A percentile compares a stretch with the other conserved stretches of the same genome.
phyloP scores from a whole-genome alignment of 2,797 vertebrate genomes.

The Typhlichthys eigenmanni region DNA sequence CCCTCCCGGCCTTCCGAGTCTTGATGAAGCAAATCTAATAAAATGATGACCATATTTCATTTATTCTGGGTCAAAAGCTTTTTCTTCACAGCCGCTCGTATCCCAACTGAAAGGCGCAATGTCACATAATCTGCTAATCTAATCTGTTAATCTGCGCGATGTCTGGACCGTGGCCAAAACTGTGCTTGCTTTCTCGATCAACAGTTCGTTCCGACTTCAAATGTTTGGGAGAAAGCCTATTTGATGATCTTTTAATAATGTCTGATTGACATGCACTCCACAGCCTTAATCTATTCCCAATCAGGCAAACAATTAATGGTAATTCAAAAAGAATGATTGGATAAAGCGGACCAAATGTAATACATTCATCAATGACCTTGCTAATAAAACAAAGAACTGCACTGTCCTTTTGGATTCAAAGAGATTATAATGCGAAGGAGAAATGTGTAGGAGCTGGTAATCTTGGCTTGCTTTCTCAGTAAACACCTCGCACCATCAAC shows the following conservation, averaged over 20 bases:
- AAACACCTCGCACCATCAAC: slow-evolving; percentile 47
- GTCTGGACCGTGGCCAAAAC: slow-evolving; percentile 26
- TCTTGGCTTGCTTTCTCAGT: slow-evolving; percentile 56
- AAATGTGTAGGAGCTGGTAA: slow-evolving; percentile 47
- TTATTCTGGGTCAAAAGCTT: slow-evolving; percentile 24
- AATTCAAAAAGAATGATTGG: slow-evolving; percentile 53
- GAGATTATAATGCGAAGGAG: slow-evolving; percentile 35
- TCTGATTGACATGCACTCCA: slow-evolving; percentile 52
- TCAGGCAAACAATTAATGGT: slow-evolving; percentile 45
- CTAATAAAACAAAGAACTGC: slow-evolving; percentile 36
- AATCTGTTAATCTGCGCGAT: slow-evolving; percentile 34
- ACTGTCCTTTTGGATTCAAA: not conserved
- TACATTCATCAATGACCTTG: slow-evolving; percentile 38
- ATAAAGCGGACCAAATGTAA: slow-evolving; percentile 18
- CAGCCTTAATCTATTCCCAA: slow-evolving; percentile 50
- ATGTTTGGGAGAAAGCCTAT: not conserved
- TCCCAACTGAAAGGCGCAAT: not conserved
- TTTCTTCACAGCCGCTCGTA: slow-evolving; percentile 10
- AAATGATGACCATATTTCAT: slow-evolving; percentile 24
- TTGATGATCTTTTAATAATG: slow-evolving; percentile 48
- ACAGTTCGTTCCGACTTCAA: slow-evolving; percentile 37
- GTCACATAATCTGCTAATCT: too few relatives aligned
- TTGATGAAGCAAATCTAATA: slow-evolving; percentile 43
- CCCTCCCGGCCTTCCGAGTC: slow-evolving; percentile 29
- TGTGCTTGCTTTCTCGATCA: slow-evolving; percentile 28